Percentiles rank a stretch among this genome's conserved stretches.
phyloP scores from a whole-genome alignment of 2,888 invertebrate genomes.

The Hirtodrosophila trivittata region DNA sequence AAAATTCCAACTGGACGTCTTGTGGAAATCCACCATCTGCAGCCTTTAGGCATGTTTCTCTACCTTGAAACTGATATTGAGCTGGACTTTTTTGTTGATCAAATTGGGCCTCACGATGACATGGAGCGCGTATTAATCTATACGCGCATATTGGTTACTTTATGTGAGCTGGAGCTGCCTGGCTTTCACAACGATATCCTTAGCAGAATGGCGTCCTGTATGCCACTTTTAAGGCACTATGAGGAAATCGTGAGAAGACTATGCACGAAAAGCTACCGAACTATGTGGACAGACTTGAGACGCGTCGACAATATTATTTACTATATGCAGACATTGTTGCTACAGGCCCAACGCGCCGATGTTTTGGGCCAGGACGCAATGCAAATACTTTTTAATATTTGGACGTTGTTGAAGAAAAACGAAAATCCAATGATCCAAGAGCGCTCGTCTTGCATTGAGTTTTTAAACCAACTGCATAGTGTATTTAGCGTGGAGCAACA shows the following conservation, averaged over 20 bases:
- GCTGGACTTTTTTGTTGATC: conserved; percentile 57
- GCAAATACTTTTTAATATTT: conserved; percentile 48
- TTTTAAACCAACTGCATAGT: conserved; percentile 23
- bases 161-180: conserved; percentile 68
- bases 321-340: conserved; percentile 52
- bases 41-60: conserved; percentile 66
- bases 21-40: conserved; percentile 38
- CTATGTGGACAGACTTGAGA: conserved; percentile 53
- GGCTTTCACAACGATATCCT: conserved; percentile 64
- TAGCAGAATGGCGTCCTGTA: conserved; percentile 44
- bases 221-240: conserved; percentile 55
- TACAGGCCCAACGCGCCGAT: conserved; percentile 41
- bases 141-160: conserved; percentile 54
- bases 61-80: conserved; percentile 46
- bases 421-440: conserved; percentile 27
- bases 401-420: conserved; percentile 39
- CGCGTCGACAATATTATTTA: conserved; percentile 49
- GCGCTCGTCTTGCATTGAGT: conserved; percentile 34
- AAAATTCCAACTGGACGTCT: conserved; percentile 19
- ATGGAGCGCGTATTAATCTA: conserved; percentile 66
- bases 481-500: conserved; percentile 35
- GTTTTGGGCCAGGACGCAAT: conserved; percentile 27
- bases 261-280: conserved; percentile 81
- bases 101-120: conserved; percentile 58
- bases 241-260: conserved; percentile 60